Evolutionary conservation across 2,113 vertebrate genomes (phyloP).

Genomic region (Hyaena hyaena): DNA sequence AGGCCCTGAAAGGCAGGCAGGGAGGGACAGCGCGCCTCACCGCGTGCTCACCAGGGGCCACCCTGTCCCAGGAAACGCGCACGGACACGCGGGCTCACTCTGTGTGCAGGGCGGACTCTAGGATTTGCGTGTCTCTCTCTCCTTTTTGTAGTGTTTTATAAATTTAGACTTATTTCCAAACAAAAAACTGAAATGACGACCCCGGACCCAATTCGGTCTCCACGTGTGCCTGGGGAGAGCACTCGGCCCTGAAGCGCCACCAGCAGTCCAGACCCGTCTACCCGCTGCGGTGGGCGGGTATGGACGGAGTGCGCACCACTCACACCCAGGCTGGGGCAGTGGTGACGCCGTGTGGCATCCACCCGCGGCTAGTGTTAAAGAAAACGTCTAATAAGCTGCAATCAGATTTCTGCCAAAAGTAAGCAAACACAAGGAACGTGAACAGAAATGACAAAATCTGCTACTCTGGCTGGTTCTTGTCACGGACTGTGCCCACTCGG

Average conservation of each 20-base stretch:
- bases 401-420: not conserved
- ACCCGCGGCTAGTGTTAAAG: not conserved
- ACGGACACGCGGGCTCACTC: not conserved
- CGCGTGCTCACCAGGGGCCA: accelerated
- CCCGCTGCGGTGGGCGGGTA: accelerated
- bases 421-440: accelerated
- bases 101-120: not conserved
- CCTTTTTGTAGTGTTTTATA: not conserved
- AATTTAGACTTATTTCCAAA: not conserved
- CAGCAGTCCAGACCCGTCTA: not conserved
- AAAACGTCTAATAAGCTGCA: not conserved
- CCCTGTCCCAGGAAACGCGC: not conserved
- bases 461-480: not conserved
- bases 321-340: accelerated
- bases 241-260: not conserved
- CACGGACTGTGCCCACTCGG: no score
- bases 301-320: not conserved
- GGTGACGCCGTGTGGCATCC: no score
- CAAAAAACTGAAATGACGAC: not conserved
- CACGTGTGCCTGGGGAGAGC: accelerated
- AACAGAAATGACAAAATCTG: not conserved
- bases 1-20: accelerated
- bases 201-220: not conserved
- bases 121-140: accelerated
- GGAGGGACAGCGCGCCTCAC: not conserved